phyloP scores from a whole-genome alignment of 2,797 vertebrate species.

The Molossus molossus region DNA sequence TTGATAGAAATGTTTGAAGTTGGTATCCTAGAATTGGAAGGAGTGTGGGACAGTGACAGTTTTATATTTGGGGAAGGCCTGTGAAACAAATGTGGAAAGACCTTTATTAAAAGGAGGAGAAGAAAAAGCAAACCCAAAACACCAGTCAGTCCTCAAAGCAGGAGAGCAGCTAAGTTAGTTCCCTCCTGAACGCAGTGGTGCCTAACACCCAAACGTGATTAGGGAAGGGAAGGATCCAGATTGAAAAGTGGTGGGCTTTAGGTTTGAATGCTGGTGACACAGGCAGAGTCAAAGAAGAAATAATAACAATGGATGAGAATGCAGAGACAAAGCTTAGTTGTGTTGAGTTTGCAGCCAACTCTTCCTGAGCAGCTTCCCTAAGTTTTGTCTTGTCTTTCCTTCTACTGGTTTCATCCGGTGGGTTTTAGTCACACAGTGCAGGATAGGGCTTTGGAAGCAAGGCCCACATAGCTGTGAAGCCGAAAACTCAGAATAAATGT shows the following conservation, averaged over 20 bases:
- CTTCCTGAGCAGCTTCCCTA: not conserved
- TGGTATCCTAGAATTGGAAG: conserved; percentile 58
- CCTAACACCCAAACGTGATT: conserved; percentile 36
- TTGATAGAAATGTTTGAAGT: conserved; percentile 66
- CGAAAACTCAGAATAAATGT: not conserved
- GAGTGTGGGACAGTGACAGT: conserved; percentile 62
- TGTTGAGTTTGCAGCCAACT: not conserved
- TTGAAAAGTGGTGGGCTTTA: conserved; percentile 65
- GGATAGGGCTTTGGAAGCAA: conserved; percentile 10
- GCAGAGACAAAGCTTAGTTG: not conserved
- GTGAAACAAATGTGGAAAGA: conserved; percentile 70
- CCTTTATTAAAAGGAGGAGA: conserved; percentile 70
- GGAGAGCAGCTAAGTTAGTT: conserved; percentile 9
- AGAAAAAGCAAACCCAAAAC: not conserved
- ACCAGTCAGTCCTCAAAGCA: conserved; percentile 52
- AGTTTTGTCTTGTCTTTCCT: not conserved
- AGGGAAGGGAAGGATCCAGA: not conserved
- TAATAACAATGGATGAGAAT: not conserved
- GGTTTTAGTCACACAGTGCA: conserved; percentile 38
- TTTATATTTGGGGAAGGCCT: conserved; percentile 64
- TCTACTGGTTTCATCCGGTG: not conserved
- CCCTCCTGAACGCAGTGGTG: not conserved
- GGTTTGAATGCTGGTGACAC: conserved; percentile 16
- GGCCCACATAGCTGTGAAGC: conserved; percentile 18
- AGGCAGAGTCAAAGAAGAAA: not conserved